Evolutionary conservation across 2,888 invertebrate species (phyloP), one percentile per base, ranked within the genome.

Genomic region (Ypsolopha scabrella): DNA sequence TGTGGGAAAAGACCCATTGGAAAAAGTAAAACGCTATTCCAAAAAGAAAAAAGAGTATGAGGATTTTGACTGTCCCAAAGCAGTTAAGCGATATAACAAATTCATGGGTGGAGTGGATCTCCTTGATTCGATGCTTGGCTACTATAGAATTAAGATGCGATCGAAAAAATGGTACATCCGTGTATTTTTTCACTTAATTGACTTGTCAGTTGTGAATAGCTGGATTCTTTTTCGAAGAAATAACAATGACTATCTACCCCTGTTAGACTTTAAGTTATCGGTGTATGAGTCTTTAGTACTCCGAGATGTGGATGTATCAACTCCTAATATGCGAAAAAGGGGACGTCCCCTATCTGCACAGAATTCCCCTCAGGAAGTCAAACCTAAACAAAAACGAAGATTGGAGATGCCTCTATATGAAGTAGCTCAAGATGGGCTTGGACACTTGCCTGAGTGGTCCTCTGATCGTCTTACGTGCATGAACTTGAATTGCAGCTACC

Each of bases 271-370:
- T 13, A 51, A 51, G 36, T 37, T 51, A 10, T 8, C 41, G 9
- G 39, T 39, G 11, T 39, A 2, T 39, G 39, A 39, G 24, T 24
- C 24, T 24, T 24, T 24, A 24, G 24, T 24, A 24, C 24, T 24
- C 24, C 24, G 24, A 24, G 24, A 24, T 24, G 24, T 24, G 10
- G 50, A 52, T 34, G 53, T 59, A 6, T 57, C 24, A 46, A 58
- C 57, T 43, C 58, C 58, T 8, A 57, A 53, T 9, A 58, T 57
- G 48, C 45, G 57, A 49, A 52, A 41, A 54, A 57, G 56, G 51
- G 56, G 58, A 7, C 58, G 56, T 41, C 41, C 53, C 35, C 39
- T 41, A 13, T 43, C 33, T 36, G 34, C 24, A 24, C 24, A 24
- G 24, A 24, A 24, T 24, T 24, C 24, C 24, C 24, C 24, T 53